Evolutionary conservation across 2,888 invertebrate genomes (phyloP).

Genomic region (Drosophila subsilvestris): DNA sequence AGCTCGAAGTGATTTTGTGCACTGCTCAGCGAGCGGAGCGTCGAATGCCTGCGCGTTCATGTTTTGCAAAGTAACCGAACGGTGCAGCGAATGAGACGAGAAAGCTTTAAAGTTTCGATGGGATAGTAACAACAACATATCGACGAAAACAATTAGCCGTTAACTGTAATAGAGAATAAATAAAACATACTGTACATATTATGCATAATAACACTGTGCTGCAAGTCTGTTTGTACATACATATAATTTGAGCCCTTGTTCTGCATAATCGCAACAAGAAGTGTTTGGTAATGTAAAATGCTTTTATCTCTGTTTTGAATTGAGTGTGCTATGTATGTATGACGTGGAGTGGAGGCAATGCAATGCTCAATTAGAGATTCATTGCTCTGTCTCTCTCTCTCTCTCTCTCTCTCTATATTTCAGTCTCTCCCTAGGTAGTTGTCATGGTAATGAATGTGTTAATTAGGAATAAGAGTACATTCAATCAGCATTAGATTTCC

Average conservation of each 20-base stretch:
- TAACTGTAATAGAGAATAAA: too few species aligned
- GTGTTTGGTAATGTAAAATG: background rate
- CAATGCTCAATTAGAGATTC: background rate
- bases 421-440: background rate
- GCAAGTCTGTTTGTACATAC: background rate
- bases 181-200: too few species aligned
- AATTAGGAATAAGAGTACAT: constrained; percentile 4
- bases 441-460: background rate
- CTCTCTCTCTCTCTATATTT: background rate
- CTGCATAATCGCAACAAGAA: background rate
- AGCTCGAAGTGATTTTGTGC: background rate
- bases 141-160: too few species aligned
- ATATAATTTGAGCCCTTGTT: too few species aligned
- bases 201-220: too few species aligned
- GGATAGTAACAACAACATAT: too few species aligned
- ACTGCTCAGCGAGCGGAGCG: background rate
- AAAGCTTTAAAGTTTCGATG: too few species aligned
- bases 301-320: background rate
- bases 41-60: too few species aligned
- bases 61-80: too few species aligned
- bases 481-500: background rate
- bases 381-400: background rate
- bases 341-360: background rate
- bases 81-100: background rate
- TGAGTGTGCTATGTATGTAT: background rate